phyloP scores from a whole-genome alignment of 2,113 vertebrate species.

The Mus pahari region DNA sequence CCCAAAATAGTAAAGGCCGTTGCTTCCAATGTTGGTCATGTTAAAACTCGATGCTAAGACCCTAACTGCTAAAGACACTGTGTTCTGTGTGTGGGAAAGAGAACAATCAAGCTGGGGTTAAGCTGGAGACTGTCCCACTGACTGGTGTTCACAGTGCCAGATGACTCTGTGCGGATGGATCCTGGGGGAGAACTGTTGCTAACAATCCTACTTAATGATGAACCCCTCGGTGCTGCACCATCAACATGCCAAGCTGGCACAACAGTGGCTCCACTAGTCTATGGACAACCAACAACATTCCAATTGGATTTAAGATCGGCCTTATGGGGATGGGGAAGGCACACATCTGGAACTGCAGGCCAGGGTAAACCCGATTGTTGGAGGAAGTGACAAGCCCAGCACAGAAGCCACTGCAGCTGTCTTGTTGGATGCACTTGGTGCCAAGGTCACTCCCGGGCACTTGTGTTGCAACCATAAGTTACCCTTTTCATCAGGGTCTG shows the following conservation, averaged over 20 bases:
- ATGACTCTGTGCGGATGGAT: neutral
- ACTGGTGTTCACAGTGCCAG: neutral
- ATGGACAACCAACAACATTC: neutral
- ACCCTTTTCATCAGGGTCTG: neutral
- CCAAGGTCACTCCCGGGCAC: neutral
- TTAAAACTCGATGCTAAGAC: neutral
- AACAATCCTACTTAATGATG: neutral
- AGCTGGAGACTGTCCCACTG: neutral
- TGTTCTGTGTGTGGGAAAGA: neutral
- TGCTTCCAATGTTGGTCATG: neutral
- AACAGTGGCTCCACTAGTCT: neutral
- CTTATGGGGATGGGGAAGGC: neutral
- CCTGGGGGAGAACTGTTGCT: neutral
- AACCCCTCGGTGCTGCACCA: neutral
- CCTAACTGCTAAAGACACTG: neutral
- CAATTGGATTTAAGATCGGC: neutral
- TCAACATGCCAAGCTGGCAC: neutral
- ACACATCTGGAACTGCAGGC: neutral
- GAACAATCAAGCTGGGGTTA: neutral
- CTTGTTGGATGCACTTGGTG: neutral
- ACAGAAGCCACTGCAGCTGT: neutral
- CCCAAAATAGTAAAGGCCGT: neutral
- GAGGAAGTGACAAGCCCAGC: neutral
- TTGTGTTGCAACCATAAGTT: neutral
- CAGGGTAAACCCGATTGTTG: neutral